phyloP scores from a whole-genome alignment of 2,113 vertebrate genomes.

The Mus spicilegus region DNA sequence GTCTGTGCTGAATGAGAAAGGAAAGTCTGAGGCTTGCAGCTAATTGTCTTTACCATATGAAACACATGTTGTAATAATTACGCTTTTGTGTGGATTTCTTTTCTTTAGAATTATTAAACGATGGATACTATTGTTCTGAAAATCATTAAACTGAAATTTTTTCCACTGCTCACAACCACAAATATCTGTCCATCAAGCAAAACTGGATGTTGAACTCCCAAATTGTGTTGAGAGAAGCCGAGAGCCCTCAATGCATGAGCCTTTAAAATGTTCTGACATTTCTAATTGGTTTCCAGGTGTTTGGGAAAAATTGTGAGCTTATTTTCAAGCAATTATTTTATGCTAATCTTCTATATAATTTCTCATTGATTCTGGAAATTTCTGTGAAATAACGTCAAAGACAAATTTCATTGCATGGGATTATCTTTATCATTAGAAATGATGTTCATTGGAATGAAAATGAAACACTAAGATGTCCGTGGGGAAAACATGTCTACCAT shows the following conservation, averaged over 20 bases:
- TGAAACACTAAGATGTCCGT: not conserved
- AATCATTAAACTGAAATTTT: conserved; percentile 66
- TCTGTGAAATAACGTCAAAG: conserved; percentile 2
- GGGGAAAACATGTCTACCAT: not conserved
- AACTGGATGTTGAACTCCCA: not conserved
- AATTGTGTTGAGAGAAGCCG: conserved; percentile 17
- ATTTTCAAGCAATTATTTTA: conserved; percentile 57
- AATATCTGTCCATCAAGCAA: conserved; percentile 67
- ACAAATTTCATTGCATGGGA: not conserved
- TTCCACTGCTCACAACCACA: conserved; percentile 67
- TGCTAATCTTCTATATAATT: conserved; percentile 25
- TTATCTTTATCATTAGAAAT: conserved; percentile 4
- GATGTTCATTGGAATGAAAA: not conserved
- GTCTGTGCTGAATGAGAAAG: conserved; percentile 60
- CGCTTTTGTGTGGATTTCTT: conserved; percentile 50
- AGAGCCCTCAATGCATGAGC: not conserved
- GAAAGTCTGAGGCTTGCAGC: conserved; percentile 62
- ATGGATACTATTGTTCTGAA: conserved; percentile 58
- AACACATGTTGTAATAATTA: conserved; percentile 67
- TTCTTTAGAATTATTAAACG: conserved; percentile 58
- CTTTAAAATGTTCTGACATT: conserved; percentile 50
- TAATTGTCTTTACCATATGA: conserved; percentile 75
- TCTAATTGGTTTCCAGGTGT: not conserved
- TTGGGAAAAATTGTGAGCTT: conserved; percentile 43
- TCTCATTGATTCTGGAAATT: not conserved